phyloP scores from a whole-genome alignment of 2,888 invertebrate species.

The Chironomus tentans region DNA sequence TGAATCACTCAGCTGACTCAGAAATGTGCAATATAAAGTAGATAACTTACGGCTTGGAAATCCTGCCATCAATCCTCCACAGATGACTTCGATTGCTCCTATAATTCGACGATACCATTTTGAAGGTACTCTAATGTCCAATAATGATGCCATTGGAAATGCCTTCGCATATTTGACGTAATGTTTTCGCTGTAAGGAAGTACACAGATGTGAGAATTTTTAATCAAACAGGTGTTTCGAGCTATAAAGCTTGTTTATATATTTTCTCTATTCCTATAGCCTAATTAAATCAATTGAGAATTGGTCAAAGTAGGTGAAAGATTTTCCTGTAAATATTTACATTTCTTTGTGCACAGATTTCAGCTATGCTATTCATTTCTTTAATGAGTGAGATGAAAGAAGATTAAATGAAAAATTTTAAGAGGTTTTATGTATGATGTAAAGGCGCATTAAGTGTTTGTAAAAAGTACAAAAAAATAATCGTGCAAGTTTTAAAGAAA shows the following conservation, averaged over 20 bases:
- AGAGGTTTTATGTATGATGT: no score
- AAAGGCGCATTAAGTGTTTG: neutral
- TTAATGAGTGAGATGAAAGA: no score
- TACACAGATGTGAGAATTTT: conserved; percentile 27
- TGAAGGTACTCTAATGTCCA: conserved; percentile 81
- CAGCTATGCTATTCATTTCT: no score
- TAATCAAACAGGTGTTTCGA: conserved; percentile 21
- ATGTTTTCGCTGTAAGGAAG: conserved; percentile 71
- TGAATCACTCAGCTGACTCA: no score
- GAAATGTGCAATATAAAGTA: no score
- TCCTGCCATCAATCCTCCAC: conserved; percentile 72
- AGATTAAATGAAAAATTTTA: no score
- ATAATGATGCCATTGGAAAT: conserved; percentile 69
- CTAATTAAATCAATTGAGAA: neutral
- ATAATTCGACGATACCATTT: conserved; percentile 85
- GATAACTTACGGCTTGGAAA: conserved; percentile 69
- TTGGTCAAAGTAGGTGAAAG: neutral
- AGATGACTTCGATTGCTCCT: conserved; percentile 74
- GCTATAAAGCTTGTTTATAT: neutral
- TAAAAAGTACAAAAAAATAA: neutral
- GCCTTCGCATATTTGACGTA: conserved; percentile 95
- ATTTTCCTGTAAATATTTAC: neutral
- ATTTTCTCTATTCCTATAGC: neutral
- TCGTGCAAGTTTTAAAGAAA: neutral
- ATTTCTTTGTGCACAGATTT: no score